phyloP scores from a whole-genome alignment of 2,113 vertebrate species.

The Mola mola region DNA sequence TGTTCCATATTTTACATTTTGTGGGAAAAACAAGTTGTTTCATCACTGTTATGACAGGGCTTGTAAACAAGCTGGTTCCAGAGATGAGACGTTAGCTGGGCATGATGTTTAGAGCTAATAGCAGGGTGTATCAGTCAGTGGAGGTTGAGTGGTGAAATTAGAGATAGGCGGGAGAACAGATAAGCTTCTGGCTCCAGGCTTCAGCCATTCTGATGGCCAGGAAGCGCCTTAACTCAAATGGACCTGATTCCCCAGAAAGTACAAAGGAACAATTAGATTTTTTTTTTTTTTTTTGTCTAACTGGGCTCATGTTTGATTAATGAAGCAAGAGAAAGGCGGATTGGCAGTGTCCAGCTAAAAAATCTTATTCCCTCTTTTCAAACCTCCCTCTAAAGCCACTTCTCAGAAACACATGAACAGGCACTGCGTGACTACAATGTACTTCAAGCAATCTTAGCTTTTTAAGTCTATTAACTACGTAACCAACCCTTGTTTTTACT shows the following conservation, averaged over 20 bases:
- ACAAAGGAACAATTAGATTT: conserved; percentile 18
- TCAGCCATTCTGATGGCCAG: conserved; percentile 42
- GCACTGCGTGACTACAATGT: too few species aligned
- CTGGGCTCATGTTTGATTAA: background rate
- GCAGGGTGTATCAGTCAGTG: conserved; percentile 73
- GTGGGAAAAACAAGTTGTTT: conserved; percentile 10
- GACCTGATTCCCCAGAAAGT: conserved; percentile 35
- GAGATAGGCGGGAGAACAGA: conserved; percentile 64
- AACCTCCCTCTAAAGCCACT: background rate
- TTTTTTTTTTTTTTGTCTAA: background rate
- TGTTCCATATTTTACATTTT: background rate
- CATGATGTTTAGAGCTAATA: conserved; percentile 45
- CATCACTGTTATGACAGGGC: conserved; percentile 17
- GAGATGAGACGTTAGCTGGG: conserved; percentile 25
- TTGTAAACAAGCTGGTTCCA: conserved; percentile 31
- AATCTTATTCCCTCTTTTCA: background rate
- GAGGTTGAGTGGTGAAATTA: conserved; percentile 64
- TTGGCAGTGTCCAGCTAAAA: background rate
- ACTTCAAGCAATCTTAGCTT: too few species aligned
- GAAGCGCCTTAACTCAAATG: conserved; percentile 44
- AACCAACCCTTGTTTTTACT: too few species aligned
- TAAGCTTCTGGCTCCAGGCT: conserved; percentile 60
- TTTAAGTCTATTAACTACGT: too few species aligned
- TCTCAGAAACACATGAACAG: background rate
- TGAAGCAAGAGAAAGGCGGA: background rate